Evolutionary conservation across 2,113 vertebrate genomes (phyloP), one percentile per base, ranked within the genome.

Genomic region (Pedionomus torquatus): DNA sequence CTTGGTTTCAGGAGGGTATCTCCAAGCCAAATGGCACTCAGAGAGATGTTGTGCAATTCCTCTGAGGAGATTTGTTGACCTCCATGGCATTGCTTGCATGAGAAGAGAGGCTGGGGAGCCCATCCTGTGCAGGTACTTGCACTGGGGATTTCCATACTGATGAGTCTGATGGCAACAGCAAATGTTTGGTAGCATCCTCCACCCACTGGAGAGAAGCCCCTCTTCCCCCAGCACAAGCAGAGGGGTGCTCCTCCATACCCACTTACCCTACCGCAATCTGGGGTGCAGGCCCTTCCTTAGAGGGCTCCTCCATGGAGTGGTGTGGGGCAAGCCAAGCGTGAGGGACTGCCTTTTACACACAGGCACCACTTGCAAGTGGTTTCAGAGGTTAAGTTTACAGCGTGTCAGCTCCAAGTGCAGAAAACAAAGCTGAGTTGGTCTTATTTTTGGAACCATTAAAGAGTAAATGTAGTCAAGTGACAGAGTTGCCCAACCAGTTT

Each of bases 401-500:
- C 13, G 2, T 41, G 30, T 30, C 58, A 63, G 68, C 48, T 83
- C 54, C 28, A 16, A 85, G 72, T 11, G 64, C 68, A 79, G 68
- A 51, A 95, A 95, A 90, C 71, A 97, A 90, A 95, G 76, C 95
- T 77, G 91, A 85, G 46, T 44, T 60, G 58, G 16, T 72, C 44
- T 91, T 0, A 1, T 6, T 72, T 71, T 66, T 70, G 76, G n/a
- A 91, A 64, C 41, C 24, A 11, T 91, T 87, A 37, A 93, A 86
- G 77, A 91, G 57, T 57, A 52, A 26, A 8, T 16, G 26, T 64
- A 80, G 72, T 94, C 86, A 90, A 96, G 64, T 94, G 92, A 90
- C 95, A 92, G 91, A 93, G 92, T 89, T 85, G 87, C 89, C 89
- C 48, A 75, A 96, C 91, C 95, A 91, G 96, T 97, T 97, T 64